Conservation (phyloP, 2,888 invertebrate species). For the Acanthococcus lagerstroemiae region DNA sequence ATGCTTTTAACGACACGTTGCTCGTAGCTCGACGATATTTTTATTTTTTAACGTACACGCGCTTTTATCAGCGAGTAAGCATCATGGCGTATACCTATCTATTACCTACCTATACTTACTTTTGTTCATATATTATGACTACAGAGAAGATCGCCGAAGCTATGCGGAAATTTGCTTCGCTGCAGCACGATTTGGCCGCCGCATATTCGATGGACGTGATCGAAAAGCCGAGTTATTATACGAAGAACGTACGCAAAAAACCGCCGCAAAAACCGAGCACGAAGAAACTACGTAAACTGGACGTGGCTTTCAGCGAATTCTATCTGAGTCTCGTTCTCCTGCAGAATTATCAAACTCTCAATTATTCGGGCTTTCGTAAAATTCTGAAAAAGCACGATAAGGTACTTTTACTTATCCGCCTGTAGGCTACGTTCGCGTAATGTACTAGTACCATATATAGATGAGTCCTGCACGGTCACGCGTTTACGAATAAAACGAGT, state of each 20-base stretch:
- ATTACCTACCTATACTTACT: too few relatives aligned
- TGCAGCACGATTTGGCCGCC: slow-evolving; percentile 58
- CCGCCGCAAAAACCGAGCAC: slow-evolving; percentile 39
- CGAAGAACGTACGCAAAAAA: slow-evolving; percentile 9
- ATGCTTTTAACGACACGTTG: too few relatives aligned
- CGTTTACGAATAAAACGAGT: too few relatives aligned
- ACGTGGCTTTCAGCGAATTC: slow-evolving; percentile 81
- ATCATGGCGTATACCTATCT: too few relatives aligned
- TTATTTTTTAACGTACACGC: too few relatives aligned
- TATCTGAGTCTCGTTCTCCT: slow-evolving; percentile 74
- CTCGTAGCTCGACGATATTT: too few relatives aligned
- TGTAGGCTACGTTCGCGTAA: background rate
- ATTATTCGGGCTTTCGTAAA: slow-evolving; percentile 81
- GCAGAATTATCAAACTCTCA: slow-evolving; percentile 80
- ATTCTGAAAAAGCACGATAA: slow-evolving; percentile 87
- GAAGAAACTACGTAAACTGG: slow-evolving; percentile 67
- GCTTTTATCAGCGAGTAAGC: too few relatives aligned
- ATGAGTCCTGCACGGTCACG: too few relatives aligned
- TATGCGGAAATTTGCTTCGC: slow-evolving; percentile 62
- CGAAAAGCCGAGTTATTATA: slow-evolving; percentile 35
- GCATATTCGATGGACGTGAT: slow-evolving; percentile 40
- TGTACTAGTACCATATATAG: too few relatives aligned
- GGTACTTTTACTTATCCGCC: slow-evolving; percentile 42
- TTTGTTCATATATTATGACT: too few relatives aligned
- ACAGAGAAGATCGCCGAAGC: slow-evolving; percentile 80